These are phyloP conservation scores for Pachyramphus minor DNA, from an alignment of 2,113 vertebrate genomes.

Conservation along the genomic window DNA sequence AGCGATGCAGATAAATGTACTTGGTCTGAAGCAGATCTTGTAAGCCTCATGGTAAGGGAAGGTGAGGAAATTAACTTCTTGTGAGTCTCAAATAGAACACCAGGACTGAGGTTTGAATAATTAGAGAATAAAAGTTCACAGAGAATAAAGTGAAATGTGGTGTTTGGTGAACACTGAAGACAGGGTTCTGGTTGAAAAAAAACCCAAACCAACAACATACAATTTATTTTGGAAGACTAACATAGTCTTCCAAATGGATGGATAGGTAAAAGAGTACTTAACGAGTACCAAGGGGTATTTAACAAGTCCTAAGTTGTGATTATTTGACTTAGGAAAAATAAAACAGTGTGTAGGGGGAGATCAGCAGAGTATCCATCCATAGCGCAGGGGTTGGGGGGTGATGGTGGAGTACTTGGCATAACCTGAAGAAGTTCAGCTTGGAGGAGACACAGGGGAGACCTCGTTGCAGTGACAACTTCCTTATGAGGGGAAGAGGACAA, in stretches of 20 bases:
- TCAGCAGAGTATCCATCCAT: rapidly evolving
- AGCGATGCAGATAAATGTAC: rapidly evolving
- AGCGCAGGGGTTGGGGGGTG: rapidly evolving
- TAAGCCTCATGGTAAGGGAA: background rate
- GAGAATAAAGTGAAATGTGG: background rate
- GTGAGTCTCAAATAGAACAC: background rate
- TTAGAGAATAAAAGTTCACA: background rate
- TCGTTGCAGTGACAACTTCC: background rate
- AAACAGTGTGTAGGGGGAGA: background rate
- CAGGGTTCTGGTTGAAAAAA: background rate
- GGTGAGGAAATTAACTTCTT: background rate
- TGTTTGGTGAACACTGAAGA: rapidly evolving
- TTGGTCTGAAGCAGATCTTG: background rate
- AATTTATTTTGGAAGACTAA: background rate
- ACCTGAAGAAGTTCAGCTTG: background rate
- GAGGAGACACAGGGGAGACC: background rate
- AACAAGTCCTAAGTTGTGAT: rapidly evolving
- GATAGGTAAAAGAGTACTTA: rapidly evolving
- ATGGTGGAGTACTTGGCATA: rapidly evolving
- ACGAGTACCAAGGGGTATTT: rapidly evolving
- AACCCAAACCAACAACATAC: rapidly evolving
- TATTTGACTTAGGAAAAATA: background rate
- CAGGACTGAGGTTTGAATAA: background rate
- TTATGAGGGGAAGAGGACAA: background rate
- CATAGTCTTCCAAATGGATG: no score